Percentiles rank a stretch among this genome's conserved stretches.
phyloP scores from a whole-genome alignment of 2,113 vertebrate genomes.

The Sinocyclocheilus maitianheensis region DNA sequence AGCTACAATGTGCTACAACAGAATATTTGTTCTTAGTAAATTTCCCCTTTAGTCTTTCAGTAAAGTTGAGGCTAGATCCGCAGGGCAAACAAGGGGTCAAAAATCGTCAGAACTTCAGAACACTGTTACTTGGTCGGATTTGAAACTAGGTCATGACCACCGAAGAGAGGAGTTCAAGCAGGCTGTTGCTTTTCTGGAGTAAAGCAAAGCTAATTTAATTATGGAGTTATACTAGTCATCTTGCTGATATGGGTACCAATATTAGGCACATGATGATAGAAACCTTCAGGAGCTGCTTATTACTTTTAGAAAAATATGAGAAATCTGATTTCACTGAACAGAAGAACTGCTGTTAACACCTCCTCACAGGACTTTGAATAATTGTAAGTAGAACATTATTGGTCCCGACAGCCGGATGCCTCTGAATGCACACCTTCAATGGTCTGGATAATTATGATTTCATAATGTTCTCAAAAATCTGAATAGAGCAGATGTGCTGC shows the following conservation, averaged over 20 bases:
- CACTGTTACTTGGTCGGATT: background rate
- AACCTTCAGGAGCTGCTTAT: background rate
- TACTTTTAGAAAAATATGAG: background rate
- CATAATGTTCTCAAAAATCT: slow-evolving; percentile 37
- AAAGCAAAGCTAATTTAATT: background rate
- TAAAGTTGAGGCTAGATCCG: background rate
- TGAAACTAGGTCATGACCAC: slow-evolving; percentile 19
- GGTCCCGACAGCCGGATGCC: background rate
- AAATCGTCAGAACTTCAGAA: background rate
- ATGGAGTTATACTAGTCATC: background rate
- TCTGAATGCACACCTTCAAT: slow-evolving; percentile 19
- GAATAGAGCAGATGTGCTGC: slow-evolving; percentile 38
- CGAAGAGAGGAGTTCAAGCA: background rate
- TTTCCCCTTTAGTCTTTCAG: background rate
- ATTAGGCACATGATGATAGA: slow-evolving; percentile 18
- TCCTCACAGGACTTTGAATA: slow-evolving; percentile 9
- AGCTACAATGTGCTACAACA: background rate
- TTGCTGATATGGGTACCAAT: background rate
- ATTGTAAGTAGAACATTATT: background rate
- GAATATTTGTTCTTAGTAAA: background rate
- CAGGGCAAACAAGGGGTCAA: slow-evolving; percentile 7
- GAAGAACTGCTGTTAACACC: background rate
- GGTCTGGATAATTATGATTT: slow-evolving; percentile 46
- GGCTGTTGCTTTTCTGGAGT: slow-evolving; percentile 13
- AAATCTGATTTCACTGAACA: background rate